Base-by-base conservation (phyloP, 2,888 invertebrate genomes). In the Himalopsyche anomala region DNA sequence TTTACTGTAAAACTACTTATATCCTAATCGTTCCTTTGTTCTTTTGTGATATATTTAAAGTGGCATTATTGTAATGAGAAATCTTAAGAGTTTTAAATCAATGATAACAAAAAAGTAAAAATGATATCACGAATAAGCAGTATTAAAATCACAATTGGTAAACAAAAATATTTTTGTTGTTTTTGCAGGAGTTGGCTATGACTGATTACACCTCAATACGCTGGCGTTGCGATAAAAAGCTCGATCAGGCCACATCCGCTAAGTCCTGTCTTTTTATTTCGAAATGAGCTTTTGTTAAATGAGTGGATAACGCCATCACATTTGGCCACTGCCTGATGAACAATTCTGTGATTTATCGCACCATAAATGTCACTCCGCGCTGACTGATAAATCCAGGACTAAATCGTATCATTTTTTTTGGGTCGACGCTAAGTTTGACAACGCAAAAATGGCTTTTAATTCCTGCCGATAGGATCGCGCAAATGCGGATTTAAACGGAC, bases 341-440 rank as follows among this genome's bases (percentile, higher is more conserved):
- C 86, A 87, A 87, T 86, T 83, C 82, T 42, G 80, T 86, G 87
- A 88, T 88, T 86, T 86, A 86, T 86, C 85, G 74, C 80, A 36
- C 87, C 85, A 88, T 88, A 88, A 88, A 84, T 88, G 87, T 86
- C 87, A 86, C 86, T 88, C 86, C 84, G 38, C 55, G 86, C 74
- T 85, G 62, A 85, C 85, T 84, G 86, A 88, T 88, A 88, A 88
- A 86, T 86, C 87, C 86, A 55, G 82, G 87, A 85, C 87, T 86
- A 86, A 88, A 88, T 86, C 87, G 79, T 83, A 36, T 81, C 42
- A 84, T 51, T 81, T 80, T 51, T 69, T 56, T 69, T 69, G 62
- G 80, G 56, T 56, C 62, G 62, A 19, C 62, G 62, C 19, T 51
- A 51, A 51, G 15, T 51, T 62, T 62, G 62, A 62, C 62, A 62